Base-by-base conservation (phyloP, 2,888 invertebrate genomes). In the Drosophila macrospina region DNA sequence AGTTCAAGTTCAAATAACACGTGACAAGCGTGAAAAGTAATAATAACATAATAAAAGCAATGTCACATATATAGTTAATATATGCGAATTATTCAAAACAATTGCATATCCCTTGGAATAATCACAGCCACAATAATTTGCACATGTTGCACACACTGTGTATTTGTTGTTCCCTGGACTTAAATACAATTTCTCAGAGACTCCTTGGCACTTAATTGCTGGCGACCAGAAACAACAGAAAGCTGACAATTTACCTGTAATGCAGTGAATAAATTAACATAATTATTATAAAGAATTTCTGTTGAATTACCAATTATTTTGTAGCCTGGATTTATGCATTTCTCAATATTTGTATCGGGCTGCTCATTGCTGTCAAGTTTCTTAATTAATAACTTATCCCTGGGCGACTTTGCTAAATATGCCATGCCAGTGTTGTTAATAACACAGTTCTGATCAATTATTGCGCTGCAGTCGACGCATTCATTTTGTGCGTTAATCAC, bases 1-100 rank as follows among this genome's bases (percentile, higher is more conserved):
- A 45, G 72, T 66, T 72, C 72, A 72, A 72, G 71, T 72, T 65
- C 72, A 66, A 5, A 51, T 16, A 34, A 37, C 55, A 56, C 45
- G 54, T 60, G 69, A n/a, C 39, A 16, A 55, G 16, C 6, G 7
- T 15, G 11, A 11, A 47, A 5, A 7, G 28, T 6, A 28, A 7
- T 28, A 15, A n/a, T 10, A 24, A 11, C 37, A 51, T 4, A 28
- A 11, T 0, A n/a, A 8, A 8, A n/a, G 16, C 7, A 39, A 30
- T 8, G 10, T 4, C 10, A 55, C 5, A 7, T 32, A 26, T 4
- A 41, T 13, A 24, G 30, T 0, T 1, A 54, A 32, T 13, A 10
- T 1, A 13, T 13, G 20, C 11, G 32, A 0, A 6, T 13, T 10
- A 13, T 5, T 2, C 6, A 5, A 24, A 7, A 10, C 10, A 6